Base-by-base conservation (phyloP, 1,140 invertebrate species). In the Ericerus pela region DNA sequence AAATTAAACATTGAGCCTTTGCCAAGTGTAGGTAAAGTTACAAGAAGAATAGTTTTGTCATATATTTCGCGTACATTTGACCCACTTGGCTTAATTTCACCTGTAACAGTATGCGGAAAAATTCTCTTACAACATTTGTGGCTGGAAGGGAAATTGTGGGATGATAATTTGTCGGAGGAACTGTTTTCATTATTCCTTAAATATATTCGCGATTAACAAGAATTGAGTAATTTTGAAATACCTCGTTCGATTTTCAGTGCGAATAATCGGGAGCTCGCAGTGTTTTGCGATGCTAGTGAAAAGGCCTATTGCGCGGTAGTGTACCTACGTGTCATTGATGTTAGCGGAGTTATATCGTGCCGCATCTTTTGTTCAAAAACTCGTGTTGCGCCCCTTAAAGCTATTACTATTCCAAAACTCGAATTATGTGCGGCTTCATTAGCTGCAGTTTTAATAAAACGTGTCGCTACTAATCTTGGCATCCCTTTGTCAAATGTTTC, bases 331-430 rank as follows among this genome's bases (percentile, higher is more conserved):
- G 4, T 31, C 2, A 18, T 11, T 11, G 0, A 1, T 0, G 0
- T 12, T 29, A 18, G 33, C 26, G 29, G 29, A n/a, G 58, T 33
- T 51, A 59, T 28, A 11, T 59, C 6, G 26, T 62, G 3, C 33
- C 56, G 2, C 47, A 54, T 41, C n/a, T n/a, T n/a, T n/a, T 16
- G n/a, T 0, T 0, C 59, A 11, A 63, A 62, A 37, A 54, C 47
- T 30, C 52, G 55, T 30, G 55, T 63, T 10, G 56, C 61, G 0
- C 60, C 60, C 5, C 26, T 62, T 11, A 61, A 63, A 31, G 54
- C 30, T 0, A 16, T 51, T 36, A 36, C 51, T 18, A 47, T 57
- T 3, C 62, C 62, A 38, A 33, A 33, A 33, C 31, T 33, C 31
- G 31, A 33, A 33, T 33, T 33, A 33, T n/a, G n/a, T 10, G 31